A percentile compares a stretch with the other conserved stretches of the same genome.
These are phyloP conservation scores for Anthonomus grandis DNA, from an alignment of 1,140 invertebrate genomes.

Conservation along the genomic window DNA sequence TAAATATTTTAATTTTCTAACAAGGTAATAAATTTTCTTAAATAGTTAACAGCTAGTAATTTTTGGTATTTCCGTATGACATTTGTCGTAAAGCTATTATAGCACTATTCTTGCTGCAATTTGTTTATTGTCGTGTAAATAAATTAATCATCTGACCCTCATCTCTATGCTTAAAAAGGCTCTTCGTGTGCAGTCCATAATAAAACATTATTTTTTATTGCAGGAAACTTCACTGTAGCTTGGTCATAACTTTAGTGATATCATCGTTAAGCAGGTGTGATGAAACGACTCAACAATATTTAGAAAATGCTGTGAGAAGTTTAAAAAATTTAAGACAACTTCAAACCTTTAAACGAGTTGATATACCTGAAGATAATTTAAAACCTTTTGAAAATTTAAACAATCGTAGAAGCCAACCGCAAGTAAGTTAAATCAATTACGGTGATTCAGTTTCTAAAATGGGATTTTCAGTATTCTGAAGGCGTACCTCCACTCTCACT, in stretches of 20 bases:
- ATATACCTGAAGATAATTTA: not conserved
- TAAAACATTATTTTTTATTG: too few relatives aligned
- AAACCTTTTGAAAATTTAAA: conserved; percentile 2
- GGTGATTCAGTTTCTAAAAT: not conserved
- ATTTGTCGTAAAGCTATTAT: too few relatives aligned
- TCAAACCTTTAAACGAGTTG: conserved; percentile 24
- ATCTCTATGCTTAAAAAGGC: too few relatives aligned
- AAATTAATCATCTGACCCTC: too few relatives aligned
- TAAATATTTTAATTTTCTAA: too few relatives aligned
- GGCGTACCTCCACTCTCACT: conserved; percentile 36
- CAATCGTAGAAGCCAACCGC: conserved; percentile 11
- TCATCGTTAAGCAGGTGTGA: conserved; percentile 10
- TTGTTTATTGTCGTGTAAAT: too few relatives aligned
- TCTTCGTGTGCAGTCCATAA: too few relatives aligned
- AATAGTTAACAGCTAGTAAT: too few relatives aligned
- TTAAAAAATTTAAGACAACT: conserved; percentile 34
- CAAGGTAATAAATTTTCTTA: too few relatives aligned
- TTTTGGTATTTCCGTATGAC: too few relatives aligned
- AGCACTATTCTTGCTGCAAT: too few relatives aligned
- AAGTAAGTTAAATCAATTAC: not conserved
- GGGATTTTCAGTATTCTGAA: conserved; percentile 11
- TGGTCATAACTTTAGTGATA: conserved; percentile 12
- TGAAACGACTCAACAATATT: conserved; percentile 35
- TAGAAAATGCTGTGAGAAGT: conserved; percentile 43
- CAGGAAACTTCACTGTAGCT: conserved; percentile 12